A percentile compares a stretch with the other conserved stretches of the same genome.
phyloP scores from a whole-genome alignment of 2,888 invertebrate genomes.

The Mimachlamys varia region DNA sequence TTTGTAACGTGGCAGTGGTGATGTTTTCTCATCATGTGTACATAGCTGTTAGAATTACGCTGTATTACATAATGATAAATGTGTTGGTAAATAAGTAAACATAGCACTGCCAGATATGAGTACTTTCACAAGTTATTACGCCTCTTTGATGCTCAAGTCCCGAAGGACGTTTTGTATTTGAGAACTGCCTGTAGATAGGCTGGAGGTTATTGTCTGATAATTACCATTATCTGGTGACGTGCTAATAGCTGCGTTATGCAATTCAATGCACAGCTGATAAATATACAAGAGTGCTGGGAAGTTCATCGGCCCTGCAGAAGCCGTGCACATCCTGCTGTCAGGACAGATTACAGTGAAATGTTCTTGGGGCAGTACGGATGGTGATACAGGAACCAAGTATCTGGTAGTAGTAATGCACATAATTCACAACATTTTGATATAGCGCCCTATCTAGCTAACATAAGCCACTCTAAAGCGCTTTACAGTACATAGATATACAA shows the following conservation, averaged over 20 bases:
- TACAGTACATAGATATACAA: too few species aligned
- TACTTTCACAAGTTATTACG: neutral
- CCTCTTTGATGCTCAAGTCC: neutral
- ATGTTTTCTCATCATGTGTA: neutral
- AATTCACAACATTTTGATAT: too few species aligned
- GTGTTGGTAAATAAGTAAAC: neutral
- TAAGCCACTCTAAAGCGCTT: too few species aligned
- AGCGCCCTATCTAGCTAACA: too few species aligned
- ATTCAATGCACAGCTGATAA: conserved; percentile 29
- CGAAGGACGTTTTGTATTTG: neutral
- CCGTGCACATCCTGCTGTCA: neutral
- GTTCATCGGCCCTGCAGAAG: neutral
- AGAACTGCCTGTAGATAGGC: neutral
- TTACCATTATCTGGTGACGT: neutral
- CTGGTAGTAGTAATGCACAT: too few species aligned
- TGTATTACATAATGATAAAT: neutral
- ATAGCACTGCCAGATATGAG: neutral
- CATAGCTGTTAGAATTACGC: neutral
- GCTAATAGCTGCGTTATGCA: conserved; percentile 14
- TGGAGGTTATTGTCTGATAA: neutral
- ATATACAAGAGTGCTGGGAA: neutral
- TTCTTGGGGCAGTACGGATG: neutral
- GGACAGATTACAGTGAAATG: neutral
- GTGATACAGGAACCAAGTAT: neutral
- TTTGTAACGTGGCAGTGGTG: neutral